Evolutionary conservation across 2,797 vertebrate species (phyloP), one percentile per base, ranked within the genome.

Genomic region (Gadopsis marmoratus): DNA sequence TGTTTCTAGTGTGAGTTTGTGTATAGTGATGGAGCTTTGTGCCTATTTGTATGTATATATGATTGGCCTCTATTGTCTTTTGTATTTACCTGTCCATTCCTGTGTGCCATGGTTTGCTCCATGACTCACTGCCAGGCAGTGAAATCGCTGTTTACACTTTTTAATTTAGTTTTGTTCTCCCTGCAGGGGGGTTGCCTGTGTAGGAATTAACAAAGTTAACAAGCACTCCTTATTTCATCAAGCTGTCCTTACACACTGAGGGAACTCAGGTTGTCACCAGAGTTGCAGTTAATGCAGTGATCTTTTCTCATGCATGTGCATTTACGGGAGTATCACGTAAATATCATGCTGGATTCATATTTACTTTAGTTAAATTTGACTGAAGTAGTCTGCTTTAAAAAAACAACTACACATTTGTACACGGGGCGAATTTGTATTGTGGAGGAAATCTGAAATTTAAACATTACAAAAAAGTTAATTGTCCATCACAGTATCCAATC

Each of bases 81-180:
- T 69, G 5, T 71, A 33, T 60, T 48, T 56, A 31, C 12, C 23
- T 67, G 37, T 61, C 4, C 23, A 16, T 69, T 10, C 3, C 2
- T 73, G 70, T 69, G 48, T 64, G 43, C 19, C 37, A 67, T 73
- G 62, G 5, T 72, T 74, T 82, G 45, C 48, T 48, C 41, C 41
- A 12, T 81, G 58, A 83, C 29, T 83, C 65, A 74, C 67, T 68
- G 62, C 45, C 62, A 78, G 55, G 69, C 81, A 85, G 79, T 81
- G 78, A 92, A 85, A 85, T 86, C 53, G 43, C 31, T 55, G 47
- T 85, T 87, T 76, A 76, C 88, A 74, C 83, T 7, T 81, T 61
- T 82, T 82, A 71, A 90, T 91, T 90, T 83, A 74, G 77, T 82
- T 74, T 68, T 1, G 0, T 54, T 59, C 47, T 75, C 74, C 14